These are phyloP conservation scores for Rhysida immarginata DNA, from an alignment of 1,140 invertebrate species.

Conservation along the genomic window DNA sequence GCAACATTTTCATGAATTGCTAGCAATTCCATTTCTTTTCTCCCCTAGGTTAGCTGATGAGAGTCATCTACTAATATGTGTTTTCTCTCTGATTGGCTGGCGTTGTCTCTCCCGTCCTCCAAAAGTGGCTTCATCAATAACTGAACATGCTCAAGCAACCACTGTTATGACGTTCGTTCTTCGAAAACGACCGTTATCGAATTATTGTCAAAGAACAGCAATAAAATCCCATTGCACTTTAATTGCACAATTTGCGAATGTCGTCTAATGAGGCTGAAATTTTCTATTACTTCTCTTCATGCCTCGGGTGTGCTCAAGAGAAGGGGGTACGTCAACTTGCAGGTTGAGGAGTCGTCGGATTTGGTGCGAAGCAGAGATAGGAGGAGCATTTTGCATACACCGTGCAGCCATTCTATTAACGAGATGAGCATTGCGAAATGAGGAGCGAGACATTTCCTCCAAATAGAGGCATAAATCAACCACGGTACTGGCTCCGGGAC, in stretches of 20 bases:
- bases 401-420: background rate
- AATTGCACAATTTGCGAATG: background rate
- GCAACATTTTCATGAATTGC: too few species aligned
- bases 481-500: too few species aligned
- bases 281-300: background rate
- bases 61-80: too few species aligned
- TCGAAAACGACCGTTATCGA: background rate
- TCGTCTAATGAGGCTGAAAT: background rate
- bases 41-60: too few species aligned
- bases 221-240: background rate
- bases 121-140: too few species aligned
- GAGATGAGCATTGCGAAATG: background rate
- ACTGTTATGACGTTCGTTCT: too few species aligned
- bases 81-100: too few species aligned
- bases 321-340: background rate
- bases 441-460: background rate
- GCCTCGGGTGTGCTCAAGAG: background rate
- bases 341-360: background rate
- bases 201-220: background rate
- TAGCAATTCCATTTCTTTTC: too few species aligned
- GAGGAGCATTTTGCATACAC: background rate
- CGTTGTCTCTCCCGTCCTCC: too few species aligned
- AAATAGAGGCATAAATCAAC: background rate
- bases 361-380: background rate
- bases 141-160: too few species aligned